Base-by-base conservation (phyloP, 1,140 invertebrate genomes). In the Brachionus rubens region DNA sequence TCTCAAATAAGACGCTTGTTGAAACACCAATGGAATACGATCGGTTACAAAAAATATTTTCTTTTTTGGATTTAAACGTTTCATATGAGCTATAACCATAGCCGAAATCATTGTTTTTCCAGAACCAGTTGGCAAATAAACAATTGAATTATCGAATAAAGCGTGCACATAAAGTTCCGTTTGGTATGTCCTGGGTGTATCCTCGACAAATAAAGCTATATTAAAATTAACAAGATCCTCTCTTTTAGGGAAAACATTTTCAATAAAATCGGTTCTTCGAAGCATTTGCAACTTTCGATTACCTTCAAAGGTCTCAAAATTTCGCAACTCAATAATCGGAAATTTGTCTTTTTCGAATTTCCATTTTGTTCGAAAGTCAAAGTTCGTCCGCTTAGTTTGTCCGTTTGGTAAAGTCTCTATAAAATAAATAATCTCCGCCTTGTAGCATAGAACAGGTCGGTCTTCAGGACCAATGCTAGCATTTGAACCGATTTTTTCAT, bases 101-200 rank as follows among this genome's bases (percentile, higher is more conserved):
- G 80, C 80, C 9, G 80, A 70, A 5, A 82, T 79, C 28, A 82
- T 65, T 5, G 82, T 83, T 72, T 83, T 83, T 6, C 82, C 82
- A 62, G 82, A 83, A 24, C 82, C 82, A 78, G 82, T 83, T 46
- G 82, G 82, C 40, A 83, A 78, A 70, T 82, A 83, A 56, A 80
- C 77, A 7, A 83, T 78, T 21, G 76, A 78, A 75, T 83, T 81
- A 16, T 54, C 62, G 3, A 68, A 70, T 78, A 80, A 78, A 0
- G 80, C 77, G 76, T 81, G 82, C 12, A 47, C 46, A 56, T 80
- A 81, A 9, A 83, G 77, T 40, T 83, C 81, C 33, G 79, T 47
- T 56, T 83, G 82, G 54, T 82, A 83, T 24, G 19, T 70, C 40
- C 82, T 78, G 5, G 81, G 81, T 21, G 30, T 77, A 14, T 77